These are phyloP conservation scores for Drosophila pallidifrons DNA, from an alignment of 1,140 invertebrate genomes.

Conservation along the genomic window DNA sequence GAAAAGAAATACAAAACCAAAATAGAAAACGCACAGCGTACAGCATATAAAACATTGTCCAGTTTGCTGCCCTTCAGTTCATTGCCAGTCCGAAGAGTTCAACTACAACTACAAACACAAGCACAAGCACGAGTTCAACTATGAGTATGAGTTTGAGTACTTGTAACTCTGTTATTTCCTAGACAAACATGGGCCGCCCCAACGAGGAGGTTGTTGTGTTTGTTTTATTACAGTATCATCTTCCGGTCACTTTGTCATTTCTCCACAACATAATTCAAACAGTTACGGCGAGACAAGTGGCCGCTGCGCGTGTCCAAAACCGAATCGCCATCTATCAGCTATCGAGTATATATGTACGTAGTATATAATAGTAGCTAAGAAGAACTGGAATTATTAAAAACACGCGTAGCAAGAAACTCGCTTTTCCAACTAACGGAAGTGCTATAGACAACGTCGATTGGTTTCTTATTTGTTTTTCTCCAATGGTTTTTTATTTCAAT, in stretches of 20 bases:
- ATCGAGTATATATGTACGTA: not conserved
- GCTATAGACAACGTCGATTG: constrained; percentile 64
- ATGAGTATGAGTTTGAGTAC: not conserved
- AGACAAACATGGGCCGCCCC: constrained; percentile 57
- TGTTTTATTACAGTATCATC: constrained; percentile 82
- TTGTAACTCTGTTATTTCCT: constrained; percentile 53
- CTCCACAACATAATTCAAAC: constrained; percentile 79
- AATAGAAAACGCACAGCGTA: constrained; percentile 53
- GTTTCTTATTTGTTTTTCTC: constrained; percentile 10
- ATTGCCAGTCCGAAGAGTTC: constrained; percentile 23
- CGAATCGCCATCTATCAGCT: constrained; percentile 13
- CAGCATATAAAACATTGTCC: constrained; percentile 75
- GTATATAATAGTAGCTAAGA: not conserved
- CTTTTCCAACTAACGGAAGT: constrained; percentile 58
- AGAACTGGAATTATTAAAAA: constrained; percentile 60
- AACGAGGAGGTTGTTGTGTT: constrained; percentile 37
- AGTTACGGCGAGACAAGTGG: constrained; percentile 74
- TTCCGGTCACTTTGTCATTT: constrained; percentile 84
- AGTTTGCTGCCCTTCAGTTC: constrained; percentile 44
- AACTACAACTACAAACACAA: not conserved
- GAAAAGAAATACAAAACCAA: constrained; percentile 29
- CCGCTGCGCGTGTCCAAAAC: constrained; percentile 59
- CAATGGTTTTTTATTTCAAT: constrained; percentile 8
- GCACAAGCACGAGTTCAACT: not conserved
- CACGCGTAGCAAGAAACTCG: constrained; percentile 13